These are phyloP conservation scores for Rhinella marina DNA, from an alignment of 2,797 vertebrate species.

Conservation along the genomic window DNA sequence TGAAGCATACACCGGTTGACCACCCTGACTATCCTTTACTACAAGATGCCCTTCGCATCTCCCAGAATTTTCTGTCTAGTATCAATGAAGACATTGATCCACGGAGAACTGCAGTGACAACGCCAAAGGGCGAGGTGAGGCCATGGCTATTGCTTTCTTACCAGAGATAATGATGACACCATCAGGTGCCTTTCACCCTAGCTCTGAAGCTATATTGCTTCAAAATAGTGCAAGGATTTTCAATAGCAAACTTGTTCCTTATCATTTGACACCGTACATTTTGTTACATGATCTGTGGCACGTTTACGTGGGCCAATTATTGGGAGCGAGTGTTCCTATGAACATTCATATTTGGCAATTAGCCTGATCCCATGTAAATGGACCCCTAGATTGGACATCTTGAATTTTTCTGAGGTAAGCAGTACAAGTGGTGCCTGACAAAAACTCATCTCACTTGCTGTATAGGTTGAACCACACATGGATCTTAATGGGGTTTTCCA, in stretches of 20 bases:
- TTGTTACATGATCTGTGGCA: too few relatives aligned
- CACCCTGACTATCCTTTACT: constrained; percentile 95
- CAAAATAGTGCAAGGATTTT: neutral
- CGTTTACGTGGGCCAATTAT: too few relatives aligned
- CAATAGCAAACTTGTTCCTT: neutral
- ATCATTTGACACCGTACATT: too few relatives aligned
- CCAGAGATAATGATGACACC: neutral
- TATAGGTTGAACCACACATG: too few relatives aligned
- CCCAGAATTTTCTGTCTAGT: constrained; percentile 97
- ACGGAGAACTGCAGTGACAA: constrained; percentile 92
- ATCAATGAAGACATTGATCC: constrained; percentile 98
- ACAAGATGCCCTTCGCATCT: constrained; percentile 95
- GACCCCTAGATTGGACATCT: too few relatives aligned
- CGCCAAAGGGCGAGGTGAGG: constrained; percentile 95
- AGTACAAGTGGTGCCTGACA: too few relatives aligned
- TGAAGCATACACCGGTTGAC: constrained; percentile 96
- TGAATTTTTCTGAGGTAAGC: too few relatives aligned
- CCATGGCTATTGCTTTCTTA: neutral
- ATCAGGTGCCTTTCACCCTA: neutral
- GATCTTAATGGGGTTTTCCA: too few relatives aligned
- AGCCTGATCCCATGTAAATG: too few relatives aligned
- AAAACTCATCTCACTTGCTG: too few relatives aligned
- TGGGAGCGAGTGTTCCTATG: too few relatives aligned
- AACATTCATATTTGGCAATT: too few relatives aligned
- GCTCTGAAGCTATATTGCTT: neutral